Evolutionary conservation across 2,888 invertebrate species (phyloP), one percentile per base, ranked within the genome.

Genomic region (Dryobota labecula): DNA sequence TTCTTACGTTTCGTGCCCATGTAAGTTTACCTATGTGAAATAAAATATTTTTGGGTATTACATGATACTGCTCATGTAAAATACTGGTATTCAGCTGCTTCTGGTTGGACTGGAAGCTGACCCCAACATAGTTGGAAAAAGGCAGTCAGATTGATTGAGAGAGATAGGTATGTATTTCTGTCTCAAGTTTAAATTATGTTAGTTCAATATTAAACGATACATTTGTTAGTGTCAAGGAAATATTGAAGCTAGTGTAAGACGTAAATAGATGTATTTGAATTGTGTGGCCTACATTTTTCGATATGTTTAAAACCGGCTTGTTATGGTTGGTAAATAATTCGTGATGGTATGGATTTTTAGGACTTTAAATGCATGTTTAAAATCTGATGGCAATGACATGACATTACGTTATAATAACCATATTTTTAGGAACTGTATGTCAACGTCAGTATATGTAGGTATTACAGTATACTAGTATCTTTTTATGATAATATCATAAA

Each of bases 161-260:
- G 18, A 3, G 20, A 20, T 0, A 27, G 5, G 33, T 3, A 5
- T 33, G 41, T 27, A 15, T 36, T 27, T 69, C 24, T 70, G 20
- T 70, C 33, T 69, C 53, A 45, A 43, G 27, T 70, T 18, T 18
- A 51, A 75, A 76, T 68, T 67, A 15, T 75, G 53, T 72, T 53
- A 75, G 51, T 66, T 53, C 71, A 75, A 51, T 75, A 75, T 27
- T 33, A 53, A 8, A 33, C 7, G 68, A 30, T 54, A 36, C 51
- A 65, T 20, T 43, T 41, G 76, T 33, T 13, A 33, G 69, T 47
- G 27, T 76, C 76, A 72, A 72, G 72, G 72, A 9, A 18, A 33
- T 53, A 41, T 76, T 13, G 36, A 41, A 49, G 6, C 1, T 18
- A 33, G 45, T 76, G 5, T 27, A 0, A 0, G 11, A 36, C 24